A percentile compares a stretch with the other conserved stretches of the same genome.
These are phyloP conservation scores for Margaritifera margaritifera DNA, from an alignment of 2,888 invertebrate species.

Conservation along the genomic window DNA sequence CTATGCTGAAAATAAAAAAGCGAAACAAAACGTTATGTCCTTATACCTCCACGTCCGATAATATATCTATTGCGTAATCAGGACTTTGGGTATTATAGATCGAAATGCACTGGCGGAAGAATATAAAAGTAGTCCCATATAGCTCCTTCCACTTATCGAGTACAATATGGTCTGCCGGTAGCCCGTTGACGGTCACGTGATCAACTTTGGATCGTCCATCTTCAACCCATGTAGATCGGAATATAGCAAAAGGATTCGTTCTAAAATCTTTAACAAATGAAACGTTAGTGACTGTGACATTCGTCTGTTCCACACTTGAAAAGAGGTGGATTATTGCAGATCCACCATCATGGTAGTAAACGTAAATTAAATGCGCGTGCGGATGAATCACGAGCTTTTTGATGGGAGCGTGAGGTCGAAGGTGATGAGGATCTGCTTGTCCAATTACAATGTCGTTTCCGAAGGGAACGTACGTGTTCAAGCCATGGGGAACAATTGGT, in stretches of 20 bases:
- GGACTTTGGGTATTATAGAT: conserved; percentile 37
- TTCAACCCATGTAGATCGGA: conserved; percentile 44
- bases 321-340: conserved; percentile 23
- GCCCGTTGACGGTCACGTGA: conserved; percentile 40
- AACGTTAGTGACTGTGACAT: conserved; percentile 23
- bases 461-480: conserved; percentile 34
- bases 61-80: conserved; percentile 23
- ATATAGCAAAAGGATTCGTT: conserved; percentile 28
- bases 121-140: conserved; percentile 37
- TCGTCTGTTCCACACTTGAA: conserved; percentile 21
- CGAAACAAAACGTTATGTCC: neutral
- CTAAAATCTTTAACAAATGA: conserved; percentile 11
- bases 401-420: conserved; percentile 30
- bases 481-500: conserved; percentile 30
- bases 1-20: neutral
- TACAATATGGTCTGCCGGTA: conserved; percentile 24
- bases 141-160: conserved; percentile 23
- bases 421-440: conserved; percentile 21
- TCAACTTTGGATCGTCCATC: conserved; percentile 43
- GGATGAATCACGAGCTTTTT: conserved; percentile 31
- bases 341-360: conserved; percentile 31
- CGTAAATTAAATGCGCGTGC: conserved; percentile 16
- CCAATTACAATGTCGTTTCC: conserved; percentile 41
- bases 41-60: conserved; percentile 15
- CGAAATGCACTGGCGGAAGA: conserved; percentile 39